Evolutionary conservation across 2,888 invertebrate genomes (phyloP), one percentile per base, ranked within the genome.

Genomic region (Plemyria rubiginata): DNA sequence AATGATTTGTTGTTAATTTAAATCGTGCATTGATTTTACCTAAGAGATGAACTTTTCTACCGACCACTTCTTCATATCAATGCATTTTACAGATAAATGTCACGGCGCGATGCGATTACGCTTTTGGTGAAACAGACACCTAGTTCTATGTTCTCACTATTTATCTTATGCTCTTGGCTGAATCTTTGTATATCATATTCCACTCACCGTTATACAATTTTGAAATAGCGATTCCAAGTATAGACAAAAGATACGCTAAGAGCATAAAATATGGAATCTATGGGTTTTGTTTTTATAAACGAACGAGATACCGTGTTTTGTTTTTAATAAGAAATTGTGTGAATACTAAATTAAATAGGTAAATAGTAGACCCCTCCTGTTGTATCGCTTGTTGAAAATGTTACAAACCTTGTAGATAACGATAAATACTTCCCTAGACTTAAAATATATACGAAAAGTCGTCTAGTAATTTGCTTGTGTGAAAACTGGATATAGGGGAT

Each of bases 291-390:
- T 46, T 43, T 2, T 29, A 22, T 8, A 48, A 29, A 12, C n/a
- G n/a, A 22, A 46, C 11, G 11, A 46, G 22, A 28, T 4, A 40
- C n/a, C n/a, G 4, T 41, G 6, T 41, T n/a, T 41, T n/a, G n/a
- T 43, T 6, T 45, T 45, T 11, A n/a, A 9, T 45, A 16, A 38
- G 36, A 38, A 16, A 16, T 77, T 75, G 79, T 78, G 75, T 79
- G 78, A 73, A 76, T 38, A 38, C 36, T 32, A 32, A 32, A 38
- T 67, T 32, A 32, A 32, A 38, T 67, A 67, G 46, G 32, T 54
- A 57, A 46, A 45, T 50, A 65, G 60, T 73, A 67, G 67, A 64
- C 58, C 70, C 73, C 68, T 57, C 59, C 58, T 60, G 46, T 68
- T 58, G 46, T 46, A 60, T 57, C 45, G 68, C 59, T 65, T 65